These are phyloP conservation scores for Ivindomyrus marchei DNA, from an alignment of 2,113 vertebrate species.

Conservation along the genomic window DNA sequence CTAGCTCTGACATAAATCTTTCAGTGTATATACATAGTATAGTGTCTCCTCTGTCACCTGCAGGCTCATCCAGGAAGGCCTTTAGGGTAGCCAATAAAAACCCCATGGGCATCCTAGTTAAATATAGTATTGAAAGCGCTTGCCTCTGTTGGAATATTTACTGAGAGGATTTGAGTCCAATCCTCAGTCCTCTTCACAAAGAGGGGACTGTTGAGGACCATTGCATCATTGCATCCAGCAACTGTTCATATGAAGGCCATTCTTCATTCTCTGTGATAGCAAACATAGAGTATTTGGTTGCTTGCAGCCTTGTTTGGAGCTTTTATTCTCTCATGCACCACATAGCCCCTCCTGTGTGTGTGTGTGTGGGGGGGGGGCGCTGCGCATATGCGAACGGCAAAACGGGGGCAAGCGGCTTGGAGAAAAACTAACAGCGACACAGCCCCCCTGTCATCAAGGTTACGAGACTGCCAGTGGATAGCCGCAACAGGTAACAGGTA, in stretches of 20 bases:
- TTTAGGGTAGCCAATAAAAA: neutral
- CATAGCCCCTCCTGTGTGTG: neutral
- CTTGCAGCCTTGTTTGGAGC: neutral
- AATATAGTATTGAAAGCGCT: neutral
- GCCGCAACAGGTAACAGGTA: neutral
- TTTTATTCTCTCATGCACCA: neutral
- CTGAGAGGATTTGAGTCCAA: neutral
- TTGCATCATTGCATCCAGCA: neutral
- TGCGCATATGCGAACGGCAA: neutral
- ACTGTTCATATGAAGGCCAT: neutral
- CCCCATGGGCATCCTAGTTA: neutral
- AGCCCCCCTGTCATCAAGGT: neutral
- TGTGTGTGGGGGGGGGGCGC: neutral
- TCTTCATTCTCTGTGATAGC: neutral
- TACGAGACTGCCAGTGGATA: neutral
- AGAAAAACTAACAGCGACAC: neutral
- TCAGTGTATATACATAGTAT: neutral
- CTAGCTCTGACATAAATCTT: neutral
- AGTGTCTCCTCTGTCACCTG: neutral
- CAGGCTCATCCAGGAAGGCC: neutral
- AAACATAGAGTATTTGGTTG: neutral
- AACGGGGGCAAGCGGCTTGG: neutral
- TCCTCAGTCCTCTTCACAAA: neutral
- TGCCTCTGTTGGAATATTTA: neutral
- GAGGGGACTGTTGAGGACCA: neutral